Base-by-base conservation (phyloP, 2,113 vertebrate species). In the Ptyas mucosa region DNA sequence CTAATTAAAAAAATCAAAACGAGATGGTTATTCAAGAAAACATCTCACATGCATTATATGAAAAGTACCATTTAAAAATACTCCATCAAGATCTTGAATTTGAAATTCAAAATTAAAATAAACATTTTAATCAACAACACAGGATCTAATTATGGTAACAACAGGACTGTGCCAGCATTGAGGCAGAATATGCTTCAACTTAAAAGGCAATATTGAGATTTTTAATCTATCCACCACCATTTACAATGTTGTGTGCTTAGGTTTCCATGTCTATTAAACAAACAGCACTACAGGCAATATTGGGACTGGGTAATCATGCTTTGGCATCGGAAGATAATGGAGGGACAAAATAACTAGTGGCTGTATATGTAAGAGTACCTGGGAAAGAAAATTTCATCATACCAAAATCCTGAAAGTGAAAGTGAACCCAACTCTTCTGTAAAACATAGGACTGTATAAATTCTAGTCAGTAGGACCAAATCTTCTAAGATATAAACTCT, bases 1-100 rank as follows among this genome's bases (percentile, higher is more conserved):
- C 39, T 89, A 88, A 55, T 55, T 8, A 46, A 64, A 8, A 91
- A 88, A 52, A 1, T 0, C 24, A 11, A 91, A 85, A 87, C 61
- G 85, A 90, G 39, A 54, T 0, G 0, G 53, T 46, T 91, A 91
- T 91, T 95, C 89, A 91, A 93, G 46, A 69, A 52, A 54, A 29
- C 85, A 88, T 39, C 26, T 91, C 90, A 87, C 57, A 64, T 69
- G 92, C 12, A 54, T 24, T 87, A 61, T n/a, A 88, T 39, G 69
- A 34, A 55, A 88, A 75, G 34, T n/a, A 29, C 5, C 10, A 57
- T 0, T 26, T 69, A 8, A 51, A 93, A 87, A 93, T 95, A 89
- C 92, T 14, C 29, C 75, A 29, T 85, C 26, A 87, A 51, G 51
- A 14, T 26, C 52, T 52, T 51, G 26, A 58, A 64, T 51, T 53